A percentile compares a stretch with the other conserved stretches of the same genome.
phyloP scores from a whole-genome alignment of 2,797 vertebrate genomes.

The Mormyrops boulengeri region DNA sequence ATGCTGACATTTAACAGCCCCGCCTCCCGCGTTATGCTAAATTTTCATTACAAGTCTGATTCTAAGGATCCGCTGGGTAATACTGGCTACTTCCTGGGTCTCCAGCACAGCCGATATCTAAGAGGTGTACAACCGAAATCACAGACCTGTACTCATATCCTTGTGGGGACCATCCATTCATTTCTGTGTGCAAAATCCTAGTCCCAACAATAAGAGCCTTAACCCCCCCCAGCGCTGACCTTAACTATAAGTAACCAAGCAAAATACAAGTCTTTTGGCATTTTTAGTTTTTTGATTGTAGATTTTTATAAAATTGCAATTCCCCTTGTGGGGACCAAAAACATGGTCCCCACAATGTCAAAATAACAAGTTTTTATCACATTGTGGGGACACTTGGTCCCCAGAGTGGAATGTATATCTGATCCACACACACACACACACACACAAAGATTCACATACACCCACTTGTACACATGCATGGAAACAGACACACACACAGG shows the following conservation, averaged over 20 bases:
- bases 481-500: not conserved
- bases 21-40: not conserved
- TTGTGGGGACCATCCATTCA: not conserved
- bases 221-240: not conserved
- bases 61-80: not conserved
- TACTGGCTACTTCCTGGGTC: not conserved
- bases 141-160: not conserved
- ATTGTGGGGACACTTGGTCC: not conserved
- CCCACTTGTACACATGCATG: not conserved
- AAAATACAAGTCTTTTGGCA: not conserved
- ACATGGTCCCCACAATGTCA: not conserved
- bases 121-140: not conserved
- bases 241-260: not conserved
- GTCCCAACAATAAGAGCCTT: not conserved
- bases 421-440: not conserved
- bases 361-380: not conserved
- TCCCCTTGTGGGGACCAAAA: not conserved
- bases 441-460: not conserved
- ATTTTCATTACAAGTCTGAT: not conserved
- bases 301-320: not conserved
- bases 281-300: not conserved
- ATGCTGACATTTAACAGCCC: not conserved
- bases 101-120: not conserved
- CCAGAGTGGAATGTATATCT: not conserved
- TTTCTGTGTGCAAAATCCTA: not conserved